These are phyloP conservation scores for Oncorhynchus clarkii DNA, from an alignment of 2,113 vertebrate genomes.

Conservation along the genomic window DNA sequence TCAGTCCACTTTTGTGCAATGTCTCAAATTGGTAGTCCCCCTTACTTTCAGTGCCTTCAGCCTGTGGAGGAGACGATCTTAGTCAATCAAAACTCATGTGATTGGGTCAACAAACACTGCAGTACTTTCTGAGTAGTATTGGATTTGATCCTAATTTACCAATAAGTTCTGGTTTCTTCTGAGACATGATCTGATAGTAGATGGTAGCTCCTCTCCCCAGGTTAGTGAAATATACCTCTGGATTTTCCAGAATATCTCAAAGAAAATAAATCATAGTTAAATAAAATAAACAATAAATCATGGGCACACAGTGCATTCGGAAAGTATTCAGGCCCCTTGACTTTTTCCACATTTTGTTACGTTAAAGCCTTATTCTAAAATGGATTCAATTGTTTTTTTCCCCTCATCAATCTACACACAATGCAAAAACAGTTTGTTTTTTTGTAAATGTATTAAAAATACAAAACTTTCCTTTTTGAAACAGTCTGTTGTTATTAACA, in stretches of 20 bases:
- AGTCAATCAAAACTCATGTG: no score
- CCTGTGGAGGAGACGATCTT: background rate
- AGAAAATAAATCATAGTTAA: background rate
- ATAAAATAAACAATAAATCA: constrained; percentile 21
- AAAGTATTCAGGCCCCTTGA: no score
- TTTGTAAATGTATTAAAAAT: no score
- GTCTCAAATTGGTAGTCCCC: background rate
- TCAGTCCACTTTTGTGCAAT: no score
- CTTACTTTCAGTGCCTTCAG: constrained; percentile 7
- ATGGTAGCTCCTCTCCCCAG: constrained; percentile 91
- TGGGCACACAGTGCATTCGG: no score
- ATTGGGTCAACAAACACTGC: no score
- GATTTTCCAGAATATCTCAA: constrained; percentile 90
- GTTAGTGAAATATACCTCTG: constrained; percentile 89
- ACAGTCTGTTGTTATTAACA: constrained; percentile 24
- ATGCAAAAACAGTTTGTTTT: no score
- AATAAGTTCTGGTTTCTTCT: constrained; percentile 90
- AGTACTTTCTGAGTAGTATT: no score
- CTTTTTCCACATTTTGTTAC: no score
- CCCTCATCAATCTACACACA: no score
- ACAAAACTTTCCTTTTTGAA: constrained; percentile 7
- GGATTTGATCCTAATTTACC: constrained; percentile 64
- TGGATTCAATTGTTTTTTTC: no score
- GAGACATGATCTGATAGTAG: constrained; percentile 91
- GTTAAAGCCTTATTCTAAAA: no score